phyloP scores from a whole-genome alignment of 2,113 vertebrate species.

The Silurus meridionalis region DNA sequence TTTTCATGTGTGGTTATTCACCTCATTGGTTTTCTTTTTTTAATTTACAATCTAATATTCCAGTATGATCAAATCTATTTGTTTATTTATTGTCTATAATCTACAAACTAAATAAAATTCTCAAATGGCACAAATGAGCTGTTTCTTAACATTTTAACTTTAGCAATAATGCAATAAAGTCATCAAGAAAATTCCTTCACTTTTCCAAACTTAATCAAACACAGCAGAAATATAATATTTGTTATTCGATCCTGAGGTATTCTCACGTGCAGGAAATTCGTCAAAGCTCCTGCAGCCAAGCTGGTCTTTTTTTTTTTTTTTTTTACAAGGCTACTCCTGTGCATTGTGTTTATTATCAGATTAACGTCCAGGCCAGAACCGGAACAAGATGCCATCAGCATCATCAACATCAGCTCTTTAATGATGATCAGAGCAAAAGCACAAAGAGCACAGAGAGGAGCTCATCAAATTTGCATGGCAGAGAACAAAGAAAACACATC shows the following conservation, averaged over 20 bases:
- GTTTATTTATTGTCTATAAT: not conserved
- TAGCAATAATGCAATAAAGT: not conserved
- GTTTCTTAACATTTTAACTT: not conserved
- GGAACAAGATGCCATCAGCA: not conserved
- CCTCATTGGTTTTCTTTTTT: not conserved
- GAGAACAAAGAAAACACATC: conserved; percentile 15
- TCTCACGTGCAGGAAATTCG: not conserved
- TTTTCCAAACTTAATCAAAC: not conserved
- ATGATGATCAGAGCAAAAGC: conserved; percentile 2
- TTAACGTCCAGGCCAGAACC: conserved; percentile 1
- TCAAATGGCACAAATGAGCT: not conserved
- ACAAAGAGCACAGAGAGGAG: conserved; percentile 1
- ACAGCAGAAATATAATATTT: not conserved
- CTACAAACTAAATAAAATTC: not conserved
- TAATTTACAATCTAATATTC: too few relatives aligned
- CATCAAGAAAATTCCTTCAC: not conserved
- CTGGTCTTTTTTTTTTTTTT: not conserved
- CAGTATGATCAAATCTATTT: too few relatives aligned
- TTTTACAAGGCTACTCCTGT: not conserved
- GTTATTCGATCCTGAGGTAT: not conserved
- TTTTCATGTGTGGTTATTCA: not conserved
- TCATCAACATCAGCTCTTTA: not conserved
- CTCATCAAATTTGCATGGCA: not conserved
- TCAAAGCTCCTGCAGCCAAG: not conserved
- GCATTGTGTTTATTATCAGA: not conserved